Evolutionary conservation across 2,888 invertebrate species (phyloP), one percentile per base, ranked within the genome.

Genomic region (Ormyrus rosae): DNA sequence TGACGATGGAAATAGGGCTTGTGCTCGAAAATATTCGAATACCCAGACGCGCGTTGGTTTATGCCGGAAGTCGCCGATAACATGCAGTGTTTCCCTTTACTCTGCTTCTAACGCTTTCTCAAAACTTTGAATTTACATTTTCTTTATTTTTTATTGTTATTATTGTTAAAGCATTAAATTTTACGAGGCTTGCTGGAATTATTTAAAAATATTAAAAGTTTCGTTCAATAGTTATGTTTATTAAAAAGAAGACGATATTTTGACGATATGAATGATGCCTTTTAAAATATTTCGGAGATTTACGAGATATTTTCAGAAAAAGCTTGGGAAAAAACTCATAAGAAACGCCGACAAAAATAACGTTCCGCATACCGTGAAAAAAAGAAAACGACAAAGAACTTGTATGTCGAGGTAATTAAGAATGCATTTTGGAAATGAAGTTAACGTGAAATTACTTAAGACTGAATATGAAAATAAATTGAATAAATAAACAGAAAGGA

Each of bases 21-120:
- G 46, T 10, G 55, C n/a, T 64, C 64, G 48, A 73, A 73, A 73
- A 73, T 73, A 73, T 64, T 55, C 73, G 34, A 34, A 61, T 48
- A 19, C 13, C 34, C 60, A 45, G 8, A 48, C 34, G 9, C 5
- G 53, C 53, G 50, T 58, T 60, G 50, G 8, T 60, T 60, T 71
- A 60, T 60, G 50, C 68, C 68, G 68, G 68, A 68, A 68, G 68
- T 68, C 45, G 34, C 10, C 67, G 67, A 67, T 68, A 68, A 8
- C n/a, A n/a, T n/a, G n/a, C 55, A 11, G 45, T n/a, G 50, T 34
- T 34, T 34, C 34, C 34, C 34, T 34, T 34, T 4, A 34, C 34
- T 34, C 34, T 34, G 34, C 34, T 34, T 34, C 34, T 34, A 34
- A 34, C 34, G 34, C 34, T 34, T 34, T 34, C 19, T 34, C 4